These are phyloP conservation scores for Sarcophaga subvicina DNA, from an alignment of 2,888 invertebrate genomes.

Conservation along the genomic window DNA sequence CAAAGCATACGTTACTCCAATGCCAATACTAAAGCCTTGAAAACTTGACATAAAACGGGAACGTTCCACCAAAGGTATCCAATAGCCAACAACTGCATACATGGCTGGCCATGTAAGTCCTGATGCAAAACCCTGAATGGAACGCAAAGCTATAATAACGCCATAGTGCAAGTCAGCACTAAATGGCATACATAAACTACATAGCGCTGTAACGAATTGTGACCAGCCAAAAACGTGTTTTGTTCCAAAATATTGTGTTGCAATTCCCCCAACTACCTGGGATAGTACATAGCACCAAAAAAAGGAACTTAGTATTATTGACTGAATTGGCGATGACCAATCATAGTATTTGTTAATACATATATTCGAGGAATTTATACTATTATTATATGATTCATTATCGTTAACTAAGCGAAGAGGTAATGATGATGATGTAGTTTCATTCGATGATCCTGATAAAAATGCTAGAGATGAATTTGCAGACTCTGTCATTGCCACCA, in stretches of 20 bases:
- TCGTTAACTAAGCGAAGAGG: not conserved
- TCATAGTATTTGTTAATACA: slow-evolving; percentile 80
- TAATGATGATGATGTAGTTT: slow-evolving; percentile 8
- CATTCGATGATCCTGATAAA: not conserved
- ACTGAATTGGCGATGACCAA: slow-evolving; percentile 86
- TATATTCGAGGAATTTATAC: not conserved
- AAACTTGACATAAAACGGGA: slow-evolving; percentile 90
- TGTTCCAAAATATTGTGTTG: slow-evolving; percentile 88
- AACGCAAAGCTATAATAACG: slow-evolving; percentile 85
- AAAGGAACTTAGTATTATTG: slow-evolving; percentile 86
- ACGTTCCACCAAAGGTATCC: slow-evolving; percentile 88
- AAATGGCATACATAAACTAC: slow-evolving; percentile 86
- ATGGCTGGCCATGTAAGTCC: slow-evolving; percentile 90
- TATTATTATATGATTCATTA: slow-evolving; percentile 19
- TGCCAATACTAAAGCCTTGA: slow-evolving; percentile 89
- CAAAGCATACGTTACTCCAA: slow-evolving; percentile 87
- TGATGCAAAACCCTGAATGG: slow-evolving; percentile 87
- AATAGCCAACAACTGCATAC: slow-evolving; percentile 88
- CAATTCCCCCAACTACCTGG: slow-evolving; percentile 87
- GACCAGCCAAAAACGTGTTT: slow-evolving; percentile 88
- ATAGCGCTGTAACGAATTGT: slow-evolving; percentile 86
- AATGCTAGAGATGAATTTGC: slow-evolving; percentile 63
- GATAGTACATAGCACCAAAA: slow-evolving; percentile 89
- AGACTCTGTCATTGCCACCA: slow-evolving; percentile 85
- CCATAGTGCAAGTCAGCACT: slow-evolving; percentile 85